Conservation (phyloP, 2,113 vertebrate genomes). For the Procavia capensis region DNA sequence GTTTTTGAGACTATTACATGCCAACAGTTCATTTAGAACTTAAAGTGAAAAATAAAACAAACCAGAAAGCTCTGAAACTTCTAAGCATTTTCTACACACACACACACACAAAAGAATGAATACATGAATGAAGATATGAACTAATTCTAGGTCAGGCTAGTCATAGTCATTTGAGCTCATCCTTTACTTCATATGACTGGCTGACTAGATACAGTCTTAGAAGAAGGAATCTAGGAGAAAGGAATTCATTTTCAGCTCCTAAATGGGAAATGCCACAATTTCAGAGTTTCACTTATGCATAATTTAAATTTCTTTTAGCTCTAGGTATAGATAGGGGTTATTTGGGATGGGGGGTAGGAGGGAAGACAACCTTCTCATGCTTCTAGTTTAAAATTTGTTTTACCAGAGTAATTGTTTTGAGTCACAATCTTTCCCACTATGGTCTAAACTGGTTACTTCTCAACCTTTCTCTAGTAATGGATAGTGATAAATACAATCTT, state of each 20-base stretch:
- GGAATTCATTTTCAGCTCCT: neutral
- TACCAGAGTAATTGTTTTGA: neutral
- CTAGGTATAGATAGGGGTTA: neutral
- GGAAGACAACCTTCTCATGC: neutral
- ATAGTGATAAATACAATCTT: neutral
- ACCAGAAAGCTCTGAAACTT: too few species aligned
- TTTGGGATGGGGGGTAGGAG: too few species aligned
- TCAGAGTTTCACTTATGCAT: neutral
- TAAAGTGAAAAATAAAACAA: too few species aligned
- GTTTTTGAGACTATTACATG: too few species aligned
- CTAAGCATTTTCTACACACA: too few species aligned
- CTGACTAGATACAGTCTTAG: neutral
- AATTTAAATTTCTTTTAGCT: neutral
- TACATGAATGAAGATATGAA: neutral
- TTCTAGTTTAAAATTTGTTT: slow-evolving; percentile 8
- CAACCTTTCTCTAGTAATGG: neutral
- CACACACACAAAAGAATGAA: too few species aligned
- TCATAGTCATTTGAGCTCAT: neutral
- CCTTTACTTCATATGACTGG: neutral
- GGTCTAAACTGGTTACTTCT: neutral
- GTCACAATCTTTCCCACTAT: neutral
- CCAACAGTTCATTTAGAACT: too few species aligned
- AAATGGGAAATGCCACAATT: neutral
- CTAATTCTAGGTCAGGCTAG: neutral
- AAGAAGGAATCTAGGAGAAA: neutral